Evolutionary conservation across 1,140 invertebrate genomes (phyloP), one percentile per base, ranked within the genome.

Genomic region (Drosophila chauvacae): DNA sequence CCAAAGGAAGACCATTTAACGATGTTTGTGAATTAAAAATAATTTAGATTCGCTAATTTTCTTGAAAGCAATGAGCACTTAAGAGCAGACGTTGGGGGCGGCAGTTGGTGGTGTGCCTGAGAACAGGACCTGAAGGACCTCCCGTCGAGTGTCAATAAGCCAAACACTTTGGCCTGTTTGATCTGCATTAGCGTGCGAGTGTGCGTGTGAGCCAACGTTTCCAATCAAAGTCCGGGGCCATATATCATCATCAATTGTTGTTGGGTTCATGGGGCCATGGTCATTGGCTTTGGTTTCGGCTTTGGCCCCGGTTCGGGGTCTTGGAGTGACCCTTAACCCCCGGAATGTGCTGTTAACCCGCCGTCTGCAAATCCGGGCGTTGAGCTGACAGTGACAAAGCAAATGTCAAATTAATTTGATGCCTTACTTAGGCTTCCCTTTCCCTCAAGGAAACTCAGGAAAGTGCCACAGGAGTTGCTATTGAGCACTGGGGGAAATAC

Each of bases 391-490:
- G 76, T 82, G 76, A 77, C 83, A 87, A 87, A 82, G 84, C 72
- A 83, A 87, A 88, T 87, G 80, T 87, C 77, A 83, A 87, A 88
- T 88, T 88, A 88, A 88, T 88, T 87, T 77, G 80, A 87, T 87
- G 77, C 77, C 61, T 73, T 83, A 79, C 63, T 80, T 83, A 74
- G 60, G 48, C n/a, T 37, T 14, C 61, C 55, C 55, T 26, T n/a
- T 20, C 35, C n/a, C 48, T 51, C 53, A 35, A 51, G 35, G 45
- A 51, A 76, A 61, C 53, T 39, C 18, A 20, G 39, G 20, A 42
- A 60, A 44, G 47, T 70, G 28, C 23, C 23, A 23, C 18, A 35
- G 33, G 20, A 62, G 28, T 61, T 37, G 55, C 26, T 9, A 37
- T 10, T 14, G 16, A 0, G 13, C 41, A 63, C 51, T 39, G n/a